Base-by-base conservation (phyloP, 1,140 invertebrate species). In the Zaprionus davidi region DNA sequence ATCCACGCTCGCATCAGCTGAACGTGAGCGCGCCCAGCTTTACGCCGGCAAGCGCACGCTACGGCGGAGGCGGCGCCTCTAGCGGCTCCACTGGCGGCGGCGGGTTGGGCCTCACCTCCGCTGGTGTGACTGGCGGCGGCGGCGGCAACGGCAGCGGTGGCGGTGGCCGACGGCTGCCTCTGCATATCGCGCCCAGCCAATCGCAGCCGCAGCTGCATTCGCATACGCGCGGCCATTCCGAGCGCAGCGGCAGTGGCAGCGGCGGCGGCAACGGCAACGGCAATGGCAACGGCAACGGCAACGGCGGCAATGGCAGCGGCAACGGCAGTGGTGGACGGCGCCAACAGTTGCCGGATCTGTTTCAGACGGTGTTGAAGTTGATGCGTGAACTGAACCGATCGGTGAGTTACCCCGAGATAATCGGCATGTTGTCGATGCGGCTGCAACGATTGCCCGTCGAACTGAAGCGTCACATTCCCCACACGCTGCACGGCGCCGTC, bases 331-430 rank as follows among this genome's bases (percentile, higher is more conserved):
- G 0, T 53, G 28, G 49, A 55, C 71, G 65, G 3, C 79, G 73
- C 12, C 71, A 78, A 20, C 81, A 79, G n/a, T 41, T 76, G 20
- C 71, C 84, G 24, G 81, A 88, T 62, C 51, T 90, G 0, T 84
- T 84, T 22, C 46, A 51, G 2, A 69, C 71, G 0, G 78, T 90
- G 2, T 22, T 87, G 6, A 38, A 63, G 1, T 38, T 88, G 11
- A 78, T 87, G 71, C 62, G 58, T 0, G 84, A 84, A 4, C 57
- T 76, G 0, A 65, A 58, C n/a, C 85, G 84, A 3, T 72, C 84
- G 5, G 75, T 87, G 3, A 90, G 85, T 66, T 87, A 87, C 78
- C 84, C 78, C n/a, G 84, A 87, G 36, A 78, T 87, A 15, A 81
- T 87, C 9, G 77, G 49, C 9, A 65, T 51, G 13, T 49, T 87